Evolutionary conservation across 2,113 vertebrate species (phyloP).

Genomic region (Leucoraja erinaceus): DNA sequence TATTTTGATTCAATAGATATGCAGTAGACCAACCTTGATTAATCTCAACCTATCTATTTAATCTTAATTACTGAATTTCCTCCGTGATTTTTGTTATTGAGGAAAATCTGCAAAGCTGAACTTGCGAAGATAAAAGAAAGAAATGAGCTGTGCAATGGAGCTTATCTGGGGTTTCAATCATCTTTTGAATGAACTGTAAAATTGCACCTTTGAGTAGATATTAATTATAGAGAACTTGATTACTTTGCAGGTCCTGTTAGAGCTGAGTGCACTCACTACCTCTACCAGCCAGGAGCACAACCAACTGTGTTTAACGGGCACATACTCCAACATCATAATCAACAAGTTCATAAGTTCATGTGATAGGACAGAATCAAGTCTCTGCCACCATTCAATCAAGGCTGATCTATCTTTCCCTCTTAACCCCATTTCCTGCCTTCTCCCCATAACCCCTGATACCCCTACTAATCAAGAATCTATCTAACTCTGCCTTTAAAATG

Average conservation of each 20-base stretch:
- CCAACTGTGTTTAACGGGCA: not conserved
- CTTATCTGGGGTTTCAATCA: not conserved
- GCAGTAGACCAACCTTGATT: not conserved
- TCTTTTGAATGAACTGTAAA: constrained; percentile 2
- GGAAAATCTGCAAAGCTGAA: not conserved
- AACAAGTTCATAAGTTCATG: not conserved
- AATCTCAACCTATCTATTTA: constrained; percentile 17
- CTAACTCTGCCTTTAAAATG: too few species aligned
- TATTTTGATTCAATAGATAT: not conserved
- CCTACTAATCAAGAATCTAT: too few species aligned
- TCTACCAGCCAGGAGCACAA: not conserved
- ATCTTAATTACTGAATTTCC: constrained; percentile 31
- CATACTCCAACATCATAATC: not conserved
- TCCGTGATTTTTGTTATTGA: not conserved
- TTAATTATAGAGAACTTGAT: constrained; percentile 25
- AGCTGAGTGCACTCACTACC: not conserved
- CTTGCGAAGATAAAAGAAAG: not conserved
- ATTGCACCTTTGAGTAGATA: not conserved
- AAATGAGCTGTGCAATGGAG: not conserved
- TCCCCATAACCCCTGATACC: too few species aligned
- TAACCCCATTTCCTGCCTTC: too few species aligned
- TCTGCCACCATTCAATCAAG: too few species aligned
- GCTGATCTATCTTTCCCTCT: too few species aligned
- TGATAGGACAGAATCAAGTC: too few species aligned
- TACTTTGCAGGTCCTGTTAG: not conserved